phyloP scores from a whole-genome alignment of 2,113 vertebrate genomes.

The Carassius auratus region DNA sequence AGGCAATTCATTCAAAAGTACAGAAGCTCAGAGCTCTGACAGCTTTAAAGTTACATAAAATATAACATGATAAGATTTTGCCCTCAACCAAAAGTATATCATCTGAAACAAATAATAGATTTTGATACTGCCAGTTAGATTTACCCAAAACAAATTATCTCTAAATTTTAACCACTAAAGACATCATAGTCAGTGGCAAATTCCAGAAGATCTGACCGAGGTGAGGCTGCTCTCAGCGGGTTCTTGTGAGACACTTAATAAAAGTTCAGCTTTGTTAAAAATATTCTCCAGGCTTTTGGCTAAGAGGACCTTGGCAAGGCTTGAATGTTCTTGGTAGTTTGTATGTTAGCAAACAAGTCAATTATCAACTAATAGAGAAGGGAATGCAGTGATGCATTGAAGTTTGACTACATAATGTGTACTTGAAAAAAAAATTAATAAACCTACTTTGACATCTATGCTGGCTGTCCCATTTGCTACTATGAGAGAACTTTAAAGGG shows the following conservation, averaged over 20 bases:
- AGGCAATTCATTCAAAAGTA: too few relatives aligned
- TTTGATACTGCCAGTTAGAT: too few relatives aligned
- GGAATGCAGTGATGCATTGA: conserved; percentile 1
- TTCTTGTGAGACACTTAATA: not conserved
- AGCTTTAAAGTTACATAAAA: too few relatives aligned
- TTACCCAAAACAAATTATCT: too few relatives aligned
- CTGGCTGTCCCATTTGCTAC: not conserved
- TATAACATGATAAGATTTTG: too few relatives aligned
- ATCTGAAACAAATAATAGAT: too few relatives aligned
- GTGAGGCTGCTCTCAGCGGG: too few relatives aligned
- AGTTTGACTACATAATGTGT: not conserved
- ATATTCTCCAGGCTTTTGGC: not conserved
- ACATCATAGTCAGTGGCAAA: too few relatives aligned
- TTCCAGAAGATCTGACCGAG: too few relatives aligned
- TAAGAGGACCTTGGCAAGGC: conserved; percentile 2
- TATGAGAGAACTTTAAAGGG: not conserved
- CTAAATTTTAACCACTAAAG: too few relatives aligned
- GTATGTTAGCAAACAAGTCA: conserved; percentile 38
- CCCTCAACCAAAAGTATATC: too few relatives aligned
- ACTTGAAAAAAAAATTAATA: not conserved
- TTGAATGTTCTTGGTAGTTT: conserved; percentile 37
- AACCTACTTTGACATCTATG: not conserved
- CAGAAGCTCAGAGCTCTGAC: too few relatives aligned
- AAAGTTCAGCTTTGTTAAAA: conserved; percentile 19
- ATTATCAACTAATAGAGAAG: conserved; percentile 31